phyloP scores from a whole-genome alignment of 35 echinoderm and acorn worm species.

The Ophioderma brevispina region DNA sequence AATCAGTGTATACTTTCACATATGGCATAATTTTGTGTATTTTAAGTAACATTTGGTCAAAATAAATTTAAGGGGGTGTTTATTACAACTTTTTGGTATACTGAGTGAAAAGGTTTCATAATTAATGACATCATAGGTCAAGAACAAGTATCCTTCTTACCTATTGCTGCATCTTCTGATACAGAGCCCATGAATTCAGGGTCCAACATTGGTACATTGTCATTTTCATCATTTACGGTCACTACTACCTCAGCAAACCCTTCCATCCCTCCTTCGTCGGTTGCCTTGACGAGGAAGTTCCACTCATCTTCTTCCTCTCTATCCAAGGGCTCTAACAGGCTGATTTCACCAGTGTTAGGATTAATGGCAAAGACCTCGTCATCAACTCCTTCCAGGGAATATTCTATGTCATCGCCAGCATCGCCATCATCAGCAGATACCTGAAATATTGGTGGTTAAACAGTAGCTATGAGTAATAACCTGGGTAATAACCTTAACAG shows the following conservation, averaged over 20 bases:
- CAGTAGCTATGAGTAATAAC: too few species aligned
- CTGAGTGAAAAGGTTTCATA: too few species aligned
- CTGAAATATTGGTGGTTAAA: too few species aligned
- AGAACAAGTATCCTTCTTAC: too few species aligned
- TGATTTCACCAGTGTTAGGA: slow-evolving; percentile 45
- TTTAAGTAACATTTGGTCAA: too few species aligned
- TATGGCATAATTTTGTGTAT: too few species aligned
- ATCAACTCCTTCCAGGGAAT: slow-evolving; percentile 34
- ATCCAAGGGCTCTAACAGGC: slow-evolving; percentile 43
- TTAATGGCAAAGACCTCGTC: slow-evolving; percentile 64
- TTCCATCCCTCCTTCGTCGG: slow-evolving; percentile 48
- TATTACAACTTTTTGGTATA: too few species aligned
- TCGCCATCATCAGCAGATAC: slow-evolving; percentile 76
- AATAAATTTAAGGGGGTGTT: too few species aligned
- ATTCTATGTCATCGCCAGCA: slow-evolving; percentile 29
- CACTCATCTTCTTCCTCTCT: slow-evolving; percentile 55
- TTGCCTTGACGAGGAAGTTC: slow-evolving; percentile 61
- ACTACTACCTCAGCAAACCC: slow-evolving; percentile 62
- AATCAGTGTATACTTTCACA: too few species aligned
- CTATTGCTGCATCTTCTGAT: slow-evolving; percentile 32
- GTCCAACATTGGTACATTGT: slow-evolving; percentile 60
- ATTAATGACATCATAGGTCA: too few species aligned
- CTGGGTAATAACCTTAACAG: too few species aligned
- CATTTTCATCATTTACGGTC: slow-evolving; percentile 64
- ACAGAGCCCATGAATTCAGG: slow-evolving; percentile 70